A percentile compares a stretch with the other conserved stretches of the same genome.
phyloP scores from a whole-genome alignment of 30 jellyfish, hydroid and myxozoan genomes.

The Nemopilema nomurai region DNA sequence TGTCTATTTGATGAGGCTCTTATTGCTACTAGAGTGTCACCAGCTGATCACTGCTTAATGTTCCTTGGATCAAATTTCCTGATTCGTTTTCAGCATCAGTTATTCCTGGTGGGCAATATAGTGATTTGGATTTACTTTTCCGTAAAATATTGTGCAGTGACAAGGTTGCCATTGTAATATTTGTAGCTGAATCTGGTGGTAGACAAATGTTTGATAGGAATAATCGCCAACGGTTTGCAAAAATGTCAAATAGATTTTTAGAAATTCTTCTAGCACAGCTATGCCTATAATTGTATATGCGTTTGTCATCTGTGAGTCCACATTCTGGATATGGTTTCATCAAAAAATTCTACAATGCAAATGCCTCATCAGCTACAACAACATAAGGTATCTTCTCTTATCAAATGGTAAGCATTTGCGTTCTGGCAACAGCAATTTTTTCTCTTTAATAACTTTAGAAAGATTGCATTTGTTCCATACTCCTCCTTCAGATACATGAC shows the following conservation, averaged over 20 bases:
- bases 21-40: background rate
- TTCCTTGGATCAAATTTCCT: conserved; percentile 9
- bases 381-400: conserved; percentile 38
- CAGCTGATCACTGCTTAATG: conserved; percentile 4
- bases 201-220: conserved; percentile 5
- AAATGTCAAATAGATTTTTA: conserved; percentile 7
- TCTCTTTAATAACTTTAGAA: background rate
- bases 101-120: background rate
- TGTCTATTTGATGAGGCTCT: background rate
- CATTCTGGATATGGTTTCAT: conserved; percentile 39
- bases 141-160: background rate
- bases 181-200: background rate
- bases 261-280: conserved; percentile 5
- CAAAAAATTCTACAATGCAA: background rate
- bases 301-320: conserved; percentile 15
- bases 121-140: background rate
- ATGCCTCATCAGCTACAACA: conserved; percentile 39
- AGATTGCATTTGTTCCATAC: conserved; percentile 48
- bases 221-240: conserved; percentile 36
- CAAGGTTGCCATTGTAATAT: background rate
- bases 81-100: background rate
- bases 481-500: conserved; percentile 39
- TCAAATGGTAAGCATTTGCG: conserved; percentile 13
- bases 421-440: conserved; percentile 8
- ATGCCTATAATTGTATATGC: conserved; percentile 25